Evolutionary conservation across 2,113 vertebrate species (phyloP), one percentile per base, ranked within the genome.

Genomic region (Rhinoptilus africanus): DNA sequence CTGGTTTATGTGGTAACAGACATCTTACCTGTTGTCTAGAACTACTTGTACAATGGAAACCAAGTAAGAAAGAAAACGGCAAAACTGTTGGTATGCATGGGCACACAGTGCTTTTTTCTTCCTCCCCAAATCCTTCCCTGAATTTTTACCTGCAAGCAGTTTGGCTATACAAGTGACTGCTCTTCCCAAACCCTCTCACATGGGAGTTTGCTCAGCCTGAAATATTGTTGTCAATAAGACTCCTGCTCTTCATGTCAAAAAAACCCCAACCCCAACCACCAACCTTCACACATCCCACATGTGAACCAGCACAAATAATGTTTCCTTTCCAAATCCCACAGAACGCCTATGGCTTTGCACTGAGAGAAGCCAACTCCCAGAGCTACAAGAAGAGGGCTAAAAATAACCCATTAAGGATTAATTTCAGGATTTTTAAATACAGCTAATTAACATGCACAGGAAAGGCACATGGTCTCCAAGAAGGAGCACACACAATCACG

Each of bases 341-440:
- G 69, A 84, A 84, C 23, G 59, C 59, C 78, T 43, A n/a, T n/a
- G 62, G 53, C 53, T 85, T 85, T 80, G 62, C 39, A 68, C 17
- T 7, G n/a, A 93, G 68, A 92, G 45, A 77, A 94, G 22, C 37
- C 80, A 91, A 50, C 63, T 86, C 80, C 24, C 68, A 45, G 47
- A 78, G 77, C 73, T 96, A 45, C 27, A 89, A 92, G 77, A 87
- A 41, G 68, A 94, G 89, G 73, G 32, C 76, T 96, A 96, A 96
- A 95, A 95, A 94, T 95, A 97, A 73, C 51, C 50, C 84, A 81
- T 74, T 92, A 84, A 69, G 60, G 63, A 94, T 94, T 93, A 87
- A 95, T 94, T 89, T 94, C 47, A 71, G 87, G 45, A 91, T 87
- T 96, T 91, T 88, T 11, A 74, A 97, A 91, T 93, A 80, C 51